phyloP scores from a whole-genome alignment of 2,888 invertebrate genomes.

The Hymenopus coronatus region DNA sequence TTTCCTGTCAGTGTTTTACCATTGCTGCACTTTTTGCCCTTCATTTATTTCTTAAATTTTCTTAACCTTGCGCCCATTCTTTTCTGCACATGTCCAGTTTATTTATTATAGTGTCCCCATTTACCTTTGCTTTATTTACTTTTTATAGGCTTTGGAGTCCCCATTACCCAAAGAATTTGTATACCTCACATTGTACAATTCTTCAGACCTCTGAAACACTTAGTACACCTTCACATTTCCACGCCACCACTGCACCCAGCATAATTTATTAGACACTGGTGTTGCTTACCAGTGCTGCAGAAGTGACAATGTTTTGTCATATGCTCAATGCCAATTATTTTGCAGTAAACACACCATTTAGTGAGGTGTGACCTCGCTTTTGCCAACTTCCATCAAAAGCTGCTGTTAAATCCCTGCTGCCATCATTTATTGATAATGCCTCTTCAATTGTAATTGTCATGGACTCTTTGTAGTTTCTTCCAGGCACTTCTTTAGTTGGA shows the following conservation, averaged over 20 bases:
- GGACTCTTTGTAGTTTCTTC: too few species aligned
- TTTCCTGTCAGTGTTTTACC: too few species aligned
- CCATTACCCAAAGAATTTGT: not conserved
- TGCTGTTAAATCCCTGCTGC: not conserved
- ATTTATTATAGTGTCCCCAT: too few species aligned
- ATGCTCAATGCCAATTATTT: not conserved
- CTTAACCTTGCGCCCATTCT: too few species aligned
- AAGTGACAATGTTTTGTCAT: not conserved
- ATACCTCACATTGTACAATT: not conserved
- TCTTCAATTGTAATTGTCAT: too few species aligned
- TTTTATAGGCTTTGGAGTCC: not conserved
- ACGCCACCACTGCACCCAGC: too few species aligned
- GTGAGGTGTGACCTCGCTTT: not conserved
- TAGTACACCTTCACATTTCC: not conserved
- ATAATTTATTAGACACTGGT: too few species aligned
- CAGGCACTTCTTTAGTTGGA: too few species aligned
- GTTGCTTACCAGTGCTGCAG: not conserved
- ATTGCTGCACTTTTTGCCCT: too few species aligned
- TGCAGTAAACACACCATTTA: not conserved
- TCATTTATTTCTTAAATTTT: too few species aligned
- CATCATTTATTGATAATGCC: not conserved
- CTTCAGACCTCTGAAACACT: not conserved
- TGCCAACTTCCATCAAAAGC: not conserved
- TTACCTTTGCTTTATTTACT: not conserved
- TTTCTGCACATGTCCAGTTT: too few species aligned